These are phyloP conservation scores for Neodiprion fabricii DNA, from an alignment of 1,140 invertebrate species.

Conservation along the genomic window DNA sequence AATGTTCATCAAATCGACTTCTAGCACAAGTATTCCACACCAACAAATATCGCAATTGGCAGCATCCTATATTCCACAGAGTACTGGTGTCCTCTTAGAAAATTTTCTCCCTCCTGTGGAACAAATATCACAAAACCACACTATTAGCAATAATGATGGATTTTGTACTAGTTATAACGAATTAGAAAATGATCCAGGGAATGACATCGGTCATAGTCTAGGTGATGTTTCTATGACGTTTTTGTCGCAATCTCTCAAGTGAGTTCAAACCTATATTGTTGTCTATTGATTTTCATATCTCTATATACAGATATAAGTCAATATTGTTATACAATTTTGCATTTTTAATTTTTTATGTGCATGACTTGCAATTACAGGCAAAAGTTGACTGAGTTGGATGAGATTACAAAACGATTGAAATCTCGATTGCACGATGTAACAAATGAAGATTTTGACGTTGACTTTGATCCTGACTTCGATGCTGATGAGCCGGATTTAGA, in stretches of 20 bases:
- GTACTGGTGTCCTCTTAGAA: not conserved
- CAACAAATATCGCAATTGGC: constrained; percentile 20
- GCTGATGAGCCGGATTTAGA: constrained; percentile 41
- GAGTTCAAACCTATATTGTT: constrained; percentile 25
- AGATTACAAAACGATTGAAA: constrained; percentile 67
- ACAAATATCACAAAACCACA: constrained; percentile 42
- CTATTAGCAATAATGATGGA: constrained; percentile 37
- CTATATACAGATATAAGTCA: not conserved
- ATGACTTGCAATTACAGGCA: constrained; percentile 55
- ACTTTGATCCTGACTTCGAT: constrained; percentile 65
- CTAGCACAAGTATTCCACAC: constrained; percentile 21
- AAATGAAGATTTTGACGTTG: constrained; percentile 61
- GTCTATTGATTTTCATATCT: not conserved
- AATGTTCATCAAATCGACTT: constrained; percentile 33
- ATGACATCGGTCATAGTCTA: constrained; percentile 37
- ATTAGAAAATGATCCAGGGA: constrained; percentile 22
- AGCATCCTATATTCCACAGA: constrained; percentile 26
- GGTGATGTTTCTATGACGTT: constrained; percentile 53
- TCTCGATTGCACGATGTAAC: constrained; percentile 66
- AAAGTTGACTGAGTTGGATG: constrained; percentile 68
- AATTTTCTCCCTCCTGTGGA: constrained; percentile 19
- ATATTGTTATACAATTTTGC: not conserved
- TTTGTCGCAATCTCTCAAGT: constrained; percentile 53
- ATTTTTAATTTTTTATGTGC: constrained; percentile 14
- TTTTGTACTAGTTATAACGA: constrained; percentile 13